Base-by-base conservation (phyloP, 23 tunicate genomes). In the Diplosoma virens region DNA sequence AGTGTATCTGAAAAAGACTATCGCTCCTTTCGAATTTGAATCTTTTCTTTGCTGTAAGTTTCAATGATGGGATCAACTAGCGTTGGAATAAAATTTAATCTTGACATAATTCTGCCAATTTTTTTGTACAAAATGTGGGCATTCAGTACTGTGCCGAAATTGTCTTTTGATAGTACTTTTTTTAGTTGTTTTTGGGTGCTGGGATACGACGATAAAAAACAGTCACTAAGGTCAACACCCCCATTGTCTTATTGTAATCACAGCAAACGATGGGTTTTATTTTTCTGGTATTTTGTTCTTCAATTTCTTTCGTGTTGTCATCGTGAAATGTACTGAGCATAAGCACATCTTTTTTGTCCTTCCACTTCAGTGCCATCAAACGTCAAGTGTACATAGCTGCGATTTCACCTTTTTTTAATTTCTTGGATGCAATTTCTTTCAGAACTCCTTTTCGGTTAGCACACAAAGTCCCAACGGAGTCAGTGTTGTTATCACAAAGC, bases 321-420 rank as follows among this genome's bases (percentile, higher is more conserved):
- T 73, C 63, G 50, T 73, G 78, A 47, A 36, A 6, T 26, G 78
- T 47, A 24, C 63, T 50, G 33, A 52, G 27, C 78, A 47, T 67
- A 2, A 34, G 74, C 52, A 67, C 74, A 67, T 67, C 35, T 26
- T 67, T 67, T 35, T 67, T 67, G 36, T 67, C 74, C 21, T 52
- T 67, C 74, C 74, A 67, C 3, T 52, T 3, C 52, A 67, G 24
- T 17, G 21, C 74, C 74, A 67, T 67, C 52, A 67, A 67, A 14
- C 36, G 35, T n/a, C 21, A 50, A 7, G 35, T 67, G 24, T 67
- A 67, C 27, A 18, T 67, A 11, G 74, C 74, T 36, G 14, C 70
- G 7, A 63, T 35, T 4, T 63, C 70, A 26, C 70, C 70, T 63
- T 29, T 63, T 30, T 63, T 26, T 16, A 63, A 7, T 20, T 34